Evolutionary conservation across 1,140 invertebrate species (phyloP), one percentile per base, ranked within the genome.

Genomic region (Drosophila lini): DNA sequence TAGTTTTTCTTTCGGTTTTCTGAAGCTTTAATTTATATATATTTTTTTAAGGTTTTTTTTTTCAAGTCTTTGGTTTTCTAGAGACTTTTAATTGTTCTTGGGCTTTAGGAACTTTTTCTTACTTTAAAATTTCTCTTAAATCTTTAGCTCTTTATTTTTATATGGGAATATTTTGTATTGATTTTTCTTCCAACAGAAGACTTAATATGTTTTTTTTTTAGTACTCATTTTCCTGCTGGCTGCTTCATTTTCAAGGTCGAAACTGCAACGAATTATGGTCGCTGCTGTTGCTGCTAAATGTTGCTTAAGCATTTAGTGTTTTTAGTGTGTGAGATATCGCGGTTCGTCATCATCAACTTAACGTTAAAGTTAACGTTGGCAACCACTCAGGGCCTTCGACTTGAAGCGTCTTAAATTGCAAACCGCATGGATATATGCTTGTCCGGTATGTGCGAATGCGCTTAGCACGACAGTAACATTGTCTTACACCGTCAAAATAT

Each of bases 361-460:
- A 53, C 50, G 50, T 53, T 53, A 53, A 53, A 36, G 34, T 53
- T 53, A 36, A 58, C 81, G 52, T 32, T 45, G 55, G 38, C 69
- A 73, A 65, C 28, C 68, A 74, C 36, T 63, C 68, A 70, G 68
- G 55, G 69, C 57, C 69, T 74, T 32, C 68, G 47, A 38, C 67
- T 78, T 78, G 80, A 56, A 57, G 74, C 82, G 83, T 86, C 82
- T 86, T 86, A 86, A 86, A 86, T 86, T 86, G 79, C 82, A 86
- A 86, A 88, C 82, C 82, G 81, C 82, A 86, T 82, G 79, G 65
- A 71, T 36, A 58, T 47, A 68, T 42, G 53, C 15, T 48, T 55
- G 42, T 65, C 41, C 32, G 41, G 28, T 60, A 59, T 41, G 36
- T 64, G 56, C 22, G 36, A 65, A 52, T 52, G 50, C 16, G 50